These are phyloP conservation scores for Chionodraco myersi DNA, from an alignment of 2,113 vertebrate species.

Conservation along the genomic window DNA sequence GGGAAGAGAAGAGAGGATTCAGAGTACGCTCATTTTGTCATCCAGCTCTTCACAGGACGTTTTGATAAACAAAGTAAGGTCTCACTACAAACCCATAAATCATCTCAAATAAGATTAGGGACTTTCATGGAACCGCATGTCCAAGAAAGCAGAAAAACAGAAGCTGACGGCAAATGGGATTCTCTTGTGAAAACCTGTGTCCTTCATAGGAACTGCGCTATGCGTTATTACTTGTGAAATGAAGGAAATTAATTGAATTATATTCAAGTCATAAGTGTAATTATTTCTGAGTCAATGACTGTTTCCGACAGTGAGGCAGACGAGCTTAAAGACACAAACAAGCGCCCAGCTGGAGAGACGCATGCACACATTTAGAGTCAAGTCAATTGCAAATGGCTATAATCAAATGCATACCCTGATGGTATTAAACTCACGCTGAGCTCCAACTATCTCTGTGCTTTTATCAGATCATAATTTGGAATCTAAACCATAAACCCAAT, in stretches of 20 bases:
- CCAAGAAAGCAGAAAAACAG: constrained; percentile 47
- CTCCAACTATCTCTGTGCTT: constrained; percentile 3
- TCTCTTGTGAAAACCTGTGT: constrained; percentile 49
- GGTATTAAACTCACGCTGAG: constrained; percentile 33
- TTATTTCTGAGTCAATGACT: constrained; percentile 84
- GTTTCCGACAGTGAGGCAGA: constrained; percentile 70
- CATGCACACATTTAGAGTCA: constrained; percentile 66
- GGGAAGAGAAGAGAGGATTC: constrained; percentile 9
- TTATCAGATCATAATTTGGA: constrained; percentile 35
- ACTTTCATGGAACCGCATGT: constrained; percentile 45
- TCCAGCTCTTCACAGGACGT: constrained; percentile 47
- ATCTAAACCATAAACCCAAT: constrained; percentile 38
- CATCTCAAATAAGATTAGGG: constrained; percentile 67
- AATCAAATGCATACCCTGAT: constrained; percentile 62
- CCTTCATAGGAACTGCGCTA: constrained; percentile 62
- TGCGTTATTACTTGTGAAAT: constrained; percentile 83
- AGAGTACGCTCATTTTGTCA: constrained; percentile 33
- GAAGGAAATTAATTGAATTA: constrained; percentile 85
- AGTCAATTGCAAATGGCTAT: constrained; percentile 70
- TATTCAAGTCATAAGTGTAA: constrained; percentile 84
- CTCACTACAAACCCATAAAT: constrained; percentile 61
- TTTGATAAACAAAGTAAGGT: constrained; percentile 63
- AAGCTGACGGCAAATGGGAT: constrained; percentile 30
- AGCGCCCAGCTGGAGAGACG: constrained; percentile 73
- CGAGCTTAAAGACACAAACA: constrained; percentile 76